Conservation (phyloP, 1,140 invertebrate genomes). For the Muscidifurax raptorellus region DNA sequence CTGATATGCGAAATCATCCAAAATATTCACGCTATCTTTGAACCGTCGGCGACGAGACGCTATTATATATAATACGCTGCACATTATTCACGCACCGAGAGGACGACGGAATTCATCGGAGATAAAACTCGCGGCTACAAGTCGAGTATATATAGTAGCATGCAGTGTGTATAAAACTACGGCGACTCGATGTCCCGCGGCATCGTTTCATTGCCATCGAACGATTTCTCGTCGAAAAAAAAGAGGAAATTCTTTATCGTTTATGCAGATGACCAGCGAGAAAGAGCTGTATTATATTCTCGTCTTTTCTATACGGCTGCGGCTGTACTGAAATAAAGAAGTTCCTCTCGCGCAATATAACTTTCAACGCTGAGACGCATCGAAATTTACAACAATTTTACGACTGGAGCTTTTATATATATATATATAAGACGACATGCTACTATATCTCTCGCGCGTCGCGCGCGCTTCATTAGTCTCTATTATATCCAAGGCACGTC, state of each 20-base stretch:
- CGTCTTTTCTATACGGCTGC: too few relatives aligned
- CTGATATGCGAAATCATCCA: not conserved
- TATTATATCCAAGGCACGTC: too few relatives aligned
- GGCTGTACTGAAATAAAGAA: not conserved
- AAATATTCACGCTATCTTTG: not conserved
- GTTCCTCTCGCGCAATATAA: too few relatives aligned
- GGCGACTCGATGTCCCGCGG: not conserved
- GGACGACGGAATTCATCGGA: not conserved
- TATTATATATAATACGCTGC: too few relatives aligned
- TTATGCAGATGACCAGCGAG: not conserved
- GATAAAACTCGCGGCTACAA: too few relatives aligned
- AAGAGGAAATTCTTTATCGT: not conserved
- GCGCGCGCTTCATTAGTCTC: too few relatives aligned
- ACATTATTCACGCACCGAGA: too few relatives aligned
- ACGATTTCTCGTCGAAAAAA: not conserved
- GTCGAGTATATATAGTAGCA: too few relatives aligned
- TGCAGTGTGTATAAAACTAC: not conserved
- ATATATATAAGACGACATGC: not conserved
- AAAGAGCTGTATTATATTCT: not conserved
- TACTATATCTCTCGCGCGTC: too few relatives aligned
- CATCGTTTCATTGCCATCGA: not conserved
- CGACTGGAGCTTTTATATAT: not conserved
- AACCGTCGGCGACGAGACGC: too few relatives aligned
- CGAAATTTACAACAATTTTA: not conserved
- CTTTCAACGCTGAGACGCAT: too few relatives aligned